Evolutionary conservation across 2,888 invertebrate species (phyloP), one percentile per base, ranked within the genome.

Genomic region (Hemistola chrysoprasaria): DNA sequence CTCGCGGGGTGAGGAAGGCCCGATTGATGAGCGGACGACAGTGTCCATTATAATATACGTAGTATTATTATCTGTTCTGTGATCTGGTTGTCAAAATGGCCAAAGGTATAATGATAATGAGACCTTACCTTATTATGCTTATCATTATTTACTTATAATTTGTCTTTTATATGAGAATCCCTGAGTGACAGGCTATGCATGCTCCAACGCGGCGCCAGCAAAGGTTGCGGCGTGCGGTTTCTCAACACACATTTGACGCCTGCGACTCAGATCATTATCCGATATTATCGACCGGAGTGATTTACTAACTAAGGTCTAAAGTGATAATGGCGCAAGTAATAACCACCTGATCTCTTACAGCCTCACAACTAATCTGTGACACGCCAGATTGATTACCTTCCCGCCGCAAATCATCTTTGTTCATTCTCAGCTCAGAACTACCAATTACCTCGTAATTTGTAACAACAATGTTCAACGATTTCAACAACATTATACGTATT

Each of bases 271-370:
- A 78, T 79, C 67, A 74, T 75, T 78, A 82, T 79, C 77, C 65
- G 69, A 75, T 62, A 78, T 71, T 77, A 77, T 75, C 71, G 69
- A 73, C 65, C 63, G 69, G 65, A 68, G 65, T 77, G 76, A 82
- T 82, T 80, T 76, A 79, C 71, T 74, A 70, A 78, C 67, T 76
- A 75, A 81, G 77, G 77, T 75, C 67, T 76, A 75, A 81, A 77
- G 77, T 75, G 76, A 78, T 83, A 82, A 82, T 81, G 67, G 71
- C 65, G 57, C 62, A 56, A 36, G 59, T 79, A 78, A 81, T 79
- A 71, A 73, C 65, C 60, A 53, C 61, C 63, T 41, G 47, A 41
- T 66, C 59, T 66, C 56, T 56, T 42, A 40, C 42, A 48, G 50
- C n/a, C 25, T 22, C 16, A 23, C 1, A 21, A 23, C 20, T 44